Conservation (phyloP, 2,797 vertebrate genomes). For the Zenarchopterus dispar region DNA sequence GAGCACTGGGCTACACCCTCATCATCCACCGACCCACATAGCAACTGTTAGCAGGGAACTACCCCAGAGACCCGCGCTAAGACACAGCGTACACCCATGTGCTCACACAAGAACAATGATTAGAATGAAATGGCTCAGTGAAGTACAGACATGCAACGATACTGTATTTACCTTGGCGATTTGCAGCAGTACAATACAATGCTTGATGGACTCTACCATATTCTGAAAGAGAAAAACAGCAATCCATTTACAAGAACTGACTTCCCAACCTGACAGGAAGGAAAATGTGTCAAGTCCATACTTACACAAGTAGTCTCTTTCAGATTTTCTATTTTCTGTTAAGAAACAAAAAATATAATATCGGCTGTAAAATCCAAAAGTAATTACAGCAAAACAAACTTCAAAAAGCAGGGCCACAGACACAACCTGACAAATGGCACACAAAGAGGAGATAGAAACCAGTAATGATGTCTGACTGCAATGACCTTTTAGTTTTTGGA, state of each 20-base stretch:
- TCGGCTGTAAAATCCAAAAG: constrained; percentile 7
- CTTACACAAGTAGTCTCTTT: constrained; percentile 99
- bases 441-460: neutral
- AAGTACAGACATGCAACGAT: neutral
- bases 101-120: constrained; percentile 44
- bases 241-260: constrained; percentile 23
- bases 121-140: constrained; percentile 22
- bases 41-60: constrained; percentile 59
- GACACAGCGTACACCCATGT: constrained; percentile 24
- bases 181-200: constrained; percentile 99
- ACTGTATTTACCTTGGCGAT: constrained; percentile 96
- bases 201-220: constrained; percentile 99
- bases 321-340: constrained; percentile 96
- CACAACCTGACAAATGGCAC: constrained; percentile 6
- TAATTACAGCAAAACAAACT: constrained; percentile 7
- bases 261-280: constrained; percentile 14
- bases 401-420: constrained; percentile 4
- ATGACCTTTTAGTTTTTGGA: neutral
- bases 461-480: neutral
- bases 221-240: constrained; percentile 83
- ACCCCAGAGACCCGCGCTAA: constrained; percentile 38
- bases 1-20: constrained; percentile 59
- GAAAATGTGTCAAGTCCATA: constrained; percentile 49
- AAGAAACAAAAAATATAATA: neutral
- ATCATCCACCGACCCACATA: constrained; percentile 47